These are phyloP conservation scores for Ceuthmochares aereus DNA, from an alignment of 2,113 vertebrate genomes.

Conservation along the genomic window DNA sequence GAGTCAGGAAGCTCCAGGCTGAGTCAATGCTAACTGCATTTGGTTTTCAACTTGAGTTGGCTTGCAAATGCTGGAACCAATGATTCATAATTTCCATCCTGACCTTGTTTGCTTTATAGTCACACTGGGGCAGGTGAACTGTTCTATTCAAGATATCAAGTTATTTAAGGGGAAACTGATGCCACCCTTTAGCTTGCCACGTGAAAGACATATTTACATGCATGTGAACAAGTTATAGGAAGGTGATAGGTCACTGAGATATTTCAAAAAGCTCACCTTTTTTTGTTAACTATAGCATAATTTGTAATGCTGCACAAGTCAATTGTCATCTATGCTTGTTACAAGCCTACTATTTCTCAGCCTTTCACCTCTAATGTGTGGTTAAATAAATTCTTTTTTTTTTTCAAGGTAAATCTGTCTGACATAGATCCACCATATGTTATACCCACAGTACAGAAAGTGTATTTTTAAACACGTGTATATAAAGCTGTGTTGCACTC, in stretches of 20 bases:
- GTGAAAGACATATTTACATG: background rate
- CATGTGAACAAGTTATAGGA: background rate
- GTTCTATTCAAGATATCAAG: background rate
- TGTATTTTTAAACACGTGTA: background rate
- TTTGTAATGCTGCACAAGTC: background rate
- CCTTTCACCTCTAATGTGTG: background rate
- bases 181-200: background rate
- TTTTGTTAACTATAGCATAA: background rate
- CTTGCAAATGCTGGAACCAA: conserved; percentile 57
- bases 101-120: conserved; percentile 54
- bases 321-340: background rate
- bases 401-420: background rate
- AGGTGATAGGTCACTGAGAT: background rate
- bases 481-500: background rate
- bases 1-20: conserved; percentile 71
- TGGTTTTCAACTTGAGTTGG: conserved; percentile 65
- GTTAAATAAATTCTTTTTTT: background rate
- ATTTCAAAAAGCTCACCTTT: background rate
- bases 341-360: background rate
- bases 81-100: conserved; percentile 76
- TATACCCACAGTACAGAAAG: background rate
- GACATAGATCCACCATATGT: background rate
- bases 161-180: conserved; percentile 6
- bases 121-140: conserved; percentile 35
- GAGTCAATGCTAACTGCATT: conserved; percentile 74